phyloP scores from a whole-genome alignment of 2,888 invertebrate species.

The Meiosimyza decipiens region DNA sequence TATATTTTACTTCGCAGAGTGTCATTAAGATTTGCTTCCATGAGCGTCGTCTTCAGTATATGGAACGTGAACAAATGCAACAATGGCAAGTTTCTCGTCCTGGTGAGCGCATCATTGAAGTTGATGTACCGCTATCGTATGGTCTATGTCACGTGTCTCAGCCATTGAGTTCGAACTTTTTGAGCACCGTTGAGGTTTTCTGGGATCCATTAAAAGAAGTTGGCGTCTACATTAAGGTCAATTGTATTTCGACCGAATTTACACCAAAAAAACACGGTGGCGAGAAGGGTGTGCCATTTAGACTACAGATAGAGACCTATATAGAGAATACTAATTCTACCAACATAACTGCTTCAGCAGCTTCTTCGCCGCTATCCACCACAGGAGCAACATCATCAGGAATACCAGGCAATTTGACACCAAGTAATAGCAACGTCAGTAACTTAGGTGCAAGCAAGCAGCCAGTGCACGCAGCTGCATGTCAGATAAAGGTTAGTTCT shows the following conservation, averaged over 20 bases:
- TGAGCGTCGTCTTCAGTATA: conserved; percentile 93
- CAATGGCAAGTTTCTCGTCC: conserved; percentile 91
- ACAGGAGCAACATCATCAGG: conserved; percentile 40
- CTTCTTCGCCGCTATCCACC: conserved; percentile 12
- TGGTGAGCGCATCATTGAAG: conserved; percentile 91
- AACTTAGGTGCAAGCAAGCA: conserved; percentile 54
- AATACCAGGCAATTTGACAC: conserved; percentile 48
- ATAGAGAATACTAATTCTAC: conserved; percentile 58
- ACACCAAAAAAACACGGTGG: conserved; percentile 98
- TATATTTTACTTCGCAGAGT: conserved; percentile 72
- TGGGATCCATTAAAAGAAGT: conserved; percentile 98
- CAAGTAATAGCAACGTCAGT: conserved; percentile 39
- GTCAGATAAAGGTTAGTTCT: conserved; percentile 89
- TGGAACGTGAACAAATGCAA: conserved; percentile 92
- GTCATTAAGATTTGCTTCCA: conserved; percentile 94
- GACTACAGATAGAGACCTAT: conserved; percentile 92
- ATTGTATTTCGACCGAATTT: conserved; percentile 98
- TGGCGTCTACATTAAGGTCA: conserved; percentile 94
- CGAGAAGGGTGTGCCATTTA: conserved; percentile 97
- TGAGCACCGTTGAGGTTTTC: conserved; percentile 87
- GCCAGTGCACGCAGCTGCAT: conserved; percentile 92
- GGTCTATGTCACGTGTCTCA: conserved; percentile 87
- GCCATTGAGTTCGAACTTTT: conserved; percentile 72
- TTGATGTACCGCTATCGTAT: conserved; percentile 93
- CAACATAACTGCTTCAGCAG: conserved; percentile 37